A percentile compares a stretch with the other conserved stretches of the same genome.
phyloP scores from a whole-genome alignment of 2,113 vertebrate species.

The Spilogale gracilis region DNA sequence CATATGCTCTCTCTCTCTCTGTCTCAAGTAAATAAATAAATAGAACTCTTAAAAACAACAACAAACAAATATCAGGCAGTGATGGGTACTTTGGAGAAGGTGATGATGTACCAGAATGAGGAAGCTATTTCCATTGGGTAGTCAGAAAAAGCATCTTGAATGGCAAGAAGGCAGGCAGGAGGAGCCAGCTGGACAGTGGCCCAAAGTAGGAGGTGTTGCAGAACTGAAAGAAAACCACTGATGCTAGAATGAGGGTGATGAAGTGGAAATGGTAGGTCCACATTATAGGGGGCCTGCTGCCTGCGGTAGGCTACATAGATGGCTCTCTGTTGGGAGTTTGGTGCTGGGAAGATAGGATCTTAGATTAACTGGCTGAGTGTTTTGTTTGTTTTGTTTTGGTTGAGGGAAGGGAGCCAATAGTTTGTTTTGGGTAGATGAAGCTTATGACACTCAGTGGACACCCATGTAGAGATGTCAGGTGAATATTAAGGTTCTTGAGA shows the following conservation, averaged over 20 bases:
- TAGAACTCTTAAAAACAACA: neutral
- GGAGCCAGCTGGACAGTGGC: neutral
- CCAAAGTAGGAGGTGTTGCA: neutral
- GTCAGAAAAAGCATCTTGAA: neutral
- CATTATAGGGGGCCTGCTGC: no score
- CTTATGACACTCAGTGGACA: neutral
- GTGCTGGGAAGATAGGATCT: neutral
- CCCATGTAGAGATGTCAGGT: neutral
- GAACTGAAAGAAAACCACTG: neutral
- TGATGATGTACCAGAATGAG: neutral
- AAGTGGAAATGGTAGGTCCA: neutral
- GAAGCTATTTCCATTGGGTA: neutral
- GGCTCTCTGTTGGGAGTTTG: neutral
- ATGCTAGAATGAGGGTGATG: neutral
- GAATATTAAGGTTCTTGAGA: neutral
- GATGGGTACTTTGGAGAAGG: neutral
- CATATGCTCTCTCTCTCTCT: no score
- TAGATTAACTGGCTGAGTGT: neutral
- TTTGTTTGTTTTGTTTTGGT: neutral
- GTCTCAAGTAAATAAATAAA: no score
- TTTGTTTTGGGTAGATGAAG: neutral
- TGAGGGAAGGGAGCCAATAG: neutral
- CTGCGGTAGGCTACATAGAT: neutral
- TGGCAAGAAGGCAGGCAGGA: neutral
- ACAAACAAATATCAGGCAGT: neutral